Evolutionary conservation across 2,888 invertebrate genomes (phyloP).

Genomic region (Rotaria macrura): DNA sequence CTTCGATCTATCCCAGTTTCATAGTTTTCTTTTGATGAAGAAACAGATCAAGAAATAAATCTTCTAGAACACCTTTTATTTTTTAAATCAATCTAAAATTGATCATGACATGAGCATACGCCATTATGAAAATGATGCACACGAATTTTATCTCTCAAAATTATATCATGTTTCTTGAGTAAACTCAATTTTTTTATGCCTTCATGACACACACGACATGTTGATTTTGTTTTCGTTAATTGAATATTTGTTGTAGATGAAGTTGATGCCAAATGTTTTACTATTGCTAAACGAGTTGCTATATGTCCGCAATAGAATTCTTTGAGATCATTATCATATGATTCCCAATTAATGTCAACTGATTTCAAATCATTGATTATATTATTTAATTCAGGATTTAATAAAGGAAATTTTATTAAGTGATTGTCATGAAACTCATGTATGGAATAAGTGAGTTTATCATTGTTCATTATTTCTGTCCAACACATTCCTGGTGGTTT

Average conservation of each 20-base stretch:
- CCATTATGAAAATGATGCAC: neutral
- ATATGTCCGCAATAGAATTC: neutral
- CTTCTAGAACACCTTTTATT: too few species aligned
- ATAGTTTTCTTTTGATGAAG: too few species aligned
- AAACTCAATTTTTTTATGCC: neutral
- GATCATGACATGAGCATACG: neutral
- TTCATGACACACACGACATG: neutral
- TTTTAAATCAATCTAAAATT: neutral
- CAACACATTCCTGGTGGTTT: neutral
- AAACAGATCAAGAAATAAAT: too few species aligned
- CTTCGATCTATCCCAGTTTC: too few species aligned
- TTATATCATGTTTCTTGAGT: neutral
- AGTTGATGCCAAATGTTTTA: neutral
- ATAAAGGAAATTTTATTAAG: neutral
- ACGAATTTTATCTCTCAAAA: neutral
- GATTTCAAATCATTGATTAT: neutral
- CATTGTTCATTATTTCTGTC: neutral
- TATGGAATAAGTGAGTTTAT: neutral
- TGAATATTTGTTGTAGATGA: neutral
- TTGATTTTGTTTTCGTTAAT: neutral
- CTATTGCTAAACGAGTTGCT: neutral
- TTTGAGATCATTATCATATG: neutral
- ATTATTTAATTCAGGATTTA: neutral
- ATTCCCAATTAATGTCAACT: neutral
- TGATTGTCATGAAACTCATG: neutral